Conservation (phyloP, 2,113 vertebrate genomes). For the Pygoscelis antarcticus region DNA sequence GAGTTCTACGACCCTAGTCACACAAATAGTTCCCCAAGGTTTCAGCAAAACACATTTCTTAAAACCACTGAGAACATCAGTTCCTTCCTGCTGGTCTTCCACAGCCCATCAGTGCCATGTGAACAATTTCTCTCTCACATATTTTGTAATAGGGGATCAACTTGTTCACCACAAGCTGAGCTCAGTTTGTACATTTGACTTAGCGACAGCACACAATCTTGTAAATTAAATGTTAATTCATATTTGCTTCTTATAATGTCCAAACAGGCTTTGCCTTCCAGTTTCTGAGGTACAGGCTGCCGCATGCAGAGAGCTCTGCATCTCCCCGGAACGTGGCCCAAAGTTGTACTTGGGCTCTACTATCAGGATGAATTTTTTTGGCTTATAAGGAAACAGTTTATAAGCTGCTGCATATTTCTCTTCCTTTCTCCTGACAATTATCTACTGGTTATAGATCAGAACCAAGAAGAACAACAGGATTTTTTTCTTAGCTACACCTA, state of each 20-base stretch:
- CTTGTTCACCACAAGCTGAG: neutral
- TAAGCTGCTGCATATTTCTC: neutral
- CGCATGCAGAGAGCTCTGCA: neutral
- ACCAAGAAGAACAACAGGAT: neutral
- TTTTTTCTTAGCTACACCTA: neutral
- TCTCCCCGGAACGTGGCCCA: neutral
- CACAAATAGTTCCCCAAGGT: neutral
- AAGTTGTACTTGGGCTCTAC: neutral
- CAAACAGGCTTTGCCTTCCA: neutral
- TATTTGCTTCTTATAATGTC: neutral
- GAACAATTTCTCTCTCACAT: neutral
- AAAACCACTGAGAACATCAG: neutral
- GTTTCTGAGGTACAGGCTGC: neutral
- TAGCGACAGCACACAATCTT: neutral
- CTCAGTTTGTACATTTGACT: neutral
- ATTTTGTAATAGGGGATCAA: neutral
- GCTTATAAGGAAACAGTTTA: neutral
- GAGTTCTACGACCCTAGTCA: neutral
- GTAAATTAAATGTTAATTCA: neutral
- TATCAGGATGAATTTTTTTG: neutral
- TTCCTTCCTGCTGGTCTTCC: neutral
- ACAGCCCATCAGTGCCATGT: neutral
- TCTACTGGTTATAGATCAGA: neutral
- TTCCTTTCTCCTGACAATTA: neutral
- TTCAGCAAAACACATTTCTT: neutral